Percentiles rank a stretch among this genome's conserved stretches.
Evolutionary conservation across 1,140 invertebrate species (phyloP).

Genomic region (Neuroterus valhalla): DNA sequence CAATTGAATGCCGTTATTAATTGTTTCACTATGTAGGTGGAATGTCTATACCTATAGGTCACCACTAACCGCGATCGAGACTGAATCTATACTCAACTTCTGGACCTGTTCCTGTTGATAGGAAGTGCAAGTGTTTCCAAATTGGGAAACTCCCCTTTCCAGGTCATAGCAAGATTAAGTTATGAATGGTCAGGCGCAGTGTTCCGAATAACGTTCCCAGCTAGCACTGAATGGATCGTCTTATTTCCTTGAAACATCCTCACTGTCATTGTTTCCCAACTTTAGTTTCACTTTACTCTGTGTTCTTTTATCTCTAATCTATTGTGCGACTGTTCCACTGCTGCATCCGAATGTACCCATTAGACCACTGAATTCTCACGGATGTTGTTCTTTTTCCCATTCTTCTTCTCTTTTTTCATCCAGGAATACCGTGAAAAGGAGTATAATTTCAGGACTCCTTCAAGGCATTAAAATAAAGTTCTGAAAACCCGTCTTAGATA

Average conservation of each 20-base stretch:
- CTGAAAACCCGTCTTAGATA: too few species aligned
- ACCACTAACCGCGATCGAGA: constrained; percentile 16
- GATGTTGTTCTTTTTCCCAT: neutral
- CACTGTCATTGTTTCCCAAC: constrained; percentile 20
- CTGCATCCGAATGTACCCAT: constrained; percentile 8
- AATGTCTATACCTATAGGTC: neutral
- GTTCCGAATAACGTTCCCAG: constrained; percentile 20
- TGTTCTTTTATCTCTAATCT: constrained; percentile 28
- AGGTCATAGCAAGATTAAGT: constrained; percentile 22
- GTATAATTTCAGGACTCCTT: too few species aligned
- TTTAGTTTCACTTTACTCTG: constrained; percentile 24
- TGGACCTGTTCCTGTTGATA: constrained; percentile 15
- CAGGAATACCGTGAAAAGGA: too few species aligned
- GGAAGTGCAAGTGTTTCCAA: constrained; percentile 14
- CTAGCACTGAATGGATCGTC: constrained; percentile 2
- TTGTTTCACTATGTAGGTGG: neutral
- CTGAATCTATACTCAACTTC: neutral
- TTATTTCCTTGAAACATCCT: neutral
- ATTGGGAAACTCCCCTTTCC: constrained; percentile 3
- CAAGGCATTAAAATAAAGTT: too few species aligned
- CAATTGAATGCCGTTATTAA: constrained; percentile 11
- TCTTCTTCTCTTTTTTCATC: neutral
- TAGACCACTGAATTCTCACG: constrained; percentile 9
- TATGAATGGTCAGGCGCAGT: constrained; percentile 19
- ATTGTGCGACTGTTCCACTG: constrained; percentile 12